Base-by-base conservation (phyloP, 2,113 vertebrate genomes). In the Entomyzon cyanotis region DNA sequence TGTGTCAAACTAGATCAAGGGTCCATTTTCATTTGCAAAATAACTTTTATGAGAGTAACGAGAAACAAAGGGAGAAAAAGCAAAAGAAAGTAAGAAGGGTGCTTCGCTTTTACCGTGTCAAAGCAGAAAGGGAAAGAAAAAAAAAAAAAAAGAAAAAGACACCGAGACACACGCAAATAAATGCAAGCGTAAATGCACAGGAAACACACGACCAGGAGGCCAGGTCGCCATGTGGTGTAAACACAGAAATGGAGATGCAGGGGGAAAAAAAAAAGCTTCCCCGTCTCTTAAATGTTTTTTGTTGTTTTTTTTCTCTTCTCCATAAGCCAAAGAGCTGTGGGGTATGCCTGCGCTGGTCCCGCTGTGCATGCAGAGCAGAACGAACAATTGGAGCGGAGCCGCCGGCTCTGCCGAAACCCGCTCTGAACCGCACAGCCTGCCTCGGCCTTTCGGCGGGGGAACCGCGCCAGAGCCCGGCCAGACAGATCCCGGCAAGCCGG, bases 201-300 rank as follows among this genome's bases (percentile, higher is more conserved):
- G 37, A 76, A 94, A 62, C 50, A 69, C 79, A 84, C 2, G 71
- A 73, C 33, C 70, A 16, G 42, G 81, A 89, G 84, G 60, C 62
- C 70, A 62, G 82, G 58, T 95, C 62, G 79, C 90, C 85, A 42
- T 94, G 92, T 39, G 67, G 63, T 50, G 67, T 83, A 87, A 94
- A 73, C 55, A 90, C 22, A 63, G 55, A 65, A 76, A 78, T 16
- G 82, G 18, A 58, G 46, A 53, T 12, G 15, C 16, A 50, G 35
- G 2, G 1, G 3, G n/a, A n/a, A 3, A 7, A 22, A 14, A 42
- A 31, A 39, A 31, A 53, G 5, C 7, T 49, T 93, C 39, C 31
- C 56, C 1, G 4, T 27, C 30, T 41, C 62, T 37, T 24, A 44
- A 39, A 83, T n/a, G 5, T 21, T 76, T 62, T 63, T 20, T 10